A percentile compares a stretch with the other conserved stretches of the same genome.
These are phyloP conservation scores for Trissonchulus latispiculum DNA, from an alignment of 2,888 invertebrate species.

Conservation along the genomic window DNA sequence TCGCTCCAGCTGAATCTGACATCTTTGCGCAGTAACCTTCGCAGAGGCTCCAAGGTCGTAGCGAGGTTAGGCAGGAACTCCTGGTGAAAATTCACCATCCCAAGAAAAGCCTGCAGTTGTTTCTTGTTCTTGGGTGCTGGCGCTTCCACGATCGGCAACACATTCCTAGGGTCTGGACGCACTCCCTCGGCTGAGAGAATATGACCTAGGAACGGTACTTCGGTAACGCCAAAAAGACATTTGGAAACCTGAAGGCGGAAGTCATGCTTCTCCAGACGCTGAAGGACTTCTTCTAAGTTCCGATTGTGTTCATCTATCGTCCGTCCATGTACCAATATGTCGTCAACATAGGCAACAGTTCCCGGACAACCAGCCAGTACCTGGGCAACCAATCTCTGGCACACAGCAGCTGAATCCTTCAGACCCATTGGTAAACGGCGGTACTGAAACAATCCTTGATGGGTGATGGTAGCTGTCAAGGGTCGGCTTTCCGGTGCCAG, in stretches of 20 bases:
- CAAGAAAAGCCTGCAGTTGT: too few relatives aligned
- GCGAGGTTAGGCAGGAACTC: conserved; percentile 1
- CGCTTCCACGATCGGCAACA: too few relatives aligned
- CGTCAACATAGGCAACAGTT: neutral
- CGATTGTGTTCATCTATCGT: conserved; percentile 17
- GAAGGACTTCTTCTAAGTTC: too few relatives aligned
- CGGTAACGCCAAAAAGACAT: neutral
- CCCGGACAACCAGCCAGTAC: neutral
- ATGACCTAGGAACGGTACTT: neutral
- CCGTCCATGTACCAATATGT: conserved; percentile 1
- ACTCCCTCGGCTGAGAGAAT: neutral
- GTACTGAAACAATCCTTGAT: neutral
- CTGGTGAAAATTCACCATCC: too few relatives aligned
- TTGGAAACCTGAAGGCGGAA: too few relatives aligned
- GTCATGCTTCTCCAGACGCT: too few relatives aligned
- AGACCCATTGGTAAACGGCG: neutral
- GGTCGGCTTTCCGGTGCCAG: neutral
- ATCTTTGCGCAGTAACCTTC: neutral
- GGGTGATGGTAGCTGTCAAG: neutral
- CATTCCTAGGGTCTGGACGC: too few relatives aligned
- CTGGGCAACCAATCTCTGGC: neutral
- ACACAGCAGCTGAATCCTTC: neutral
- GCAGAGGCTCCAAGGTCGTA: neutral
- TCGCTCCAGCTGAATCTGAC: neutral
- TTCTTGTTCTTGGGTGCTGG: too few relatives aligned